A percentile compares a stretch with the other conserved stretches of the same genome.
These are phyloP conservation scores for Lerema accius DNA, from an alignment of 1,140 invertebrate genomes.

Conservation along the genomic window DNA sequence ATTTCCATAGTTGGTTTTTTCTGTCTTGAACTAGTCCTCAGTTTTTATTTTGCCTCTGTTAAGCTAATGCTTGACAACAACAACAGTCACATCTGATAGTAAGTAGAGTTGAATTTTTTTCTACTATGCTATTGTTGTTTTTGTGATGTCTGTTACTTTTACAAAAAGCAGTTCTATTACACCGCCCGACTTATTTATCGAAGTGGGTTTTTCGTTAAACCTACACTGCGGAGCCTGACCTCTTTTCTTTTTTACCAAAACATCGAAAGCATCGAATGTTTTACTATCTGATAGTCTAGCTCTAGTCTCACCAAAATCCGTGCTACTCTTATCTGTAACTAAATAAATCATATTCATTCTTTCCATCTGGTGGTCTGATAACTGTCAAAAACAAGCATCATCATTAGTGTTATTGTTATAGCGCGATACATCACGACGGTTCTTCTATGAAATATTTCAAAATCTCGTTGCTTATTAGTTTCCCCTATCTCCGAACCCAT, in stretches of 20 bases:
- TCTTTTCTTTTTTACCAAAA: not conserved
- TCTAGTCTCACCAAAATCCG: not conserved
- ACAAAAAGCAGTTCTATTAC: too few species aligned
- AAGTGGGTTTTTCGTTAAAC: too few species aligned
- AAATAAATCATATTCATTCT: not conserved
- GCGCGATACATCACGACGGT: not conserved
- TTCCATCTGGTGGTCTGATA: not conserved
- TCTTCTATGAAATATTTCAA: constrained; percentile 19
- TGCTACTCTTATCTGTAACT: not conserved
- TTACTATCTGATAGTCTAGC: not conserved
- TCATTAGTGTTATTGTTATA: constrained; percentile 6
- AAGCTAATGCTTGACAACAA: too few species aligned
- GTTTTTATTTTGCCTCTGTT: too few species aligned
- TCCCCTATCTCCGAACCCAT: constrained; percentile 24
- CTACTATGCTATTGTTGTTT: too few species aligned
- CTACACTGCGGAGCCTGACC: too few species aligned
- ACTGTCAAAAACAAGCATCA: not conserved
- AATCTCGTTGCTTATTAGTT: constrained; percentile 27
- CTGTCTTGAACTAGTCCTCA: too few species aligned
- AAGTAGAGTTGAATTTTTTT: too few species aligned
- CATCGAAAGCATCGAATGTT: not conserved
- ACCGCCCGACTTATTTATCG: too few species aligned
- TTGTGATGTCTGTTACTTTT: too few species aligned
- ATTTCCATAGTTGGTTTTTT: too few species aligned
- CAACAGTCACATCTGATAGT: too few species aligned